Conservation (phyloP, 2,113 vertebrate species). For the Cochlearius cochlearius region DNA sequence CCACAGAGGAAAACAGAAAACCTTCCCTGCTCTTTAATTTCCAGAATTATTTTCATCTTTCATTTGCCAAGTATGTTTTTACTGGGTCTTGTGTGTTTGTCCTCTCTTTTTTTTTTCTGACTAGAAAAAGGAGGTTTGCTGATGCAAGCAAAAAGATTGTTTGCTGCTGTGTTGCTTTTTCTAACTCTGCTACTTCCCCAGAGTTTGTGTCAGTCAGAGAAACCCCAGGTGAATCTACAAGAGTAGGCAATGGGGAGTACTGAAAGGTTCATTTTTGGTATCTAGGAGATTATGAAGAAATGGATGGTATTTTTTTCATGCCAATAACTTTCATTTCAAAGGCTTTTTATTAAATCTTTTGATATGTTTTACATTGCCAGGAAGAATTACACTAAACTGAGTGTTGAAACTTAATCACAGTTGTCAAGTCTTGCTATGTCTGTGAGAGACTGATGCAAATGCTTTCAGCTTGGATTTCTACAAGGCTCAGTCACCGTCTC, state of each 20-base stretch:
- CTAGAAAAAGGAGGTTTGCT: background rate
- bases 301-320: background rate
- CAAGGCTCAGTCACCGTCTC: background rate
- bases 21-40: background rate
- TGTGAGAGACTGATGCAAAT: background rate
- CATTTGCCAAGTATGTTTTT: background rate
- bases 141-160: background rate
- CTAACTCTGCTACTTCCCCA: background rate
- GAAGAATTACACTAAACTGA: background rate
- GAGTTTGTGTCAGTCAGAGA: background rate
- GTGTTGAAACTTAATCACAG: background rate
- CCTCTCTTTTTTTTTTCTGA: background rate
- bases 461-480: background rate
- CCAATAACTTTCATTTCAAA: background rate
- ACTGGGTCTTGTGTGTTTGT: background rate
- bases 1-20: background rate
- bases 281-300: background rate
- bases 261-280: background rate
- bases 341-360: background rate
- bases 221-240: background rate
- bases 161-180: background rate
- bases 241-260: background rate
- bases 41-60: background rate
- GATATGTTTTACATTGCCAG: background rate
- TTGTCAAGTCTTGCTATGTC: background rate